These are phyloP conservation scores for Antrozous pallidus DNA, from an alignment of 2,797 vertebrate genomes.

Conservation along the genomic window DNA sequence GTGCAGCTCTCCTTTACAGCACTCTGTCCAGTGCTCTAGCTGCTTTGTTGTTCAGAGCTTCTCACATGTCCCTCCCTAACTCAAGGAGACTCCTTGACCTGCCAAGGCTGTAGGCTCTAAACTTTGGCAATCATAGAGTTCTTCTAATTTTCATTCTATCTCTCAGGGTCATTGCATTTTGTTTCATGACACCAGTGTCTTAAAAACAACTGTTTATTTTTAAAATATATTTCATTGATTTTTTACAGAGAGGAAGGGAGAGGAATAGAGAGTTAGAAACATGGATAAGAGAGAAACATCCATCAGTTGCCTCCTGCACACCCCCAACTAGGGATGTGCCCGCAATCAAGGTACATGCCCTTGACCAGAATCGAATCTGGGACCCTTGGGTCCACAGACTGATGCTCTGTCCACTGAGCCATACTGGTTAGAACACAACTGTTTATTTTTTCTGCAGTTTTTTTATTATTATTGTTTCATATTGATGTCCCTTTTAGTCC, in stretches of 20 bases:
- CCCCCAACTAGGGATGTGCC: too few relatives aligned
- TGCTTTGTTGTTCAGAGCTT: background rate
- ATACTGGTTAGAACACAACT: too few relatives aligned
- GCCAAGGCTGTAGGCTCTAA: background rate
- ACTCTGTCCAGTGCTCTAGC: background rate
- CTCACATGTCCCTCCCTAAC: background rate
- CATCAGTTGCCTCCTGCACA: too few relatives aligned
- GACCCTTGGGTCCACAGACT: too few relatives aligned
- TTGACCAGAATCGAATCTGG: too few relatives aligned
- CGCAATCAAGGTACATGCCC: too few relatives aligned
- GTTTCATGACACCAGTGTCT: background rate
- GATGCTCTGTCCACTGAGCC: too few relatives aligned
- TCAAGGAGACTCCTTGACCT: background rate
- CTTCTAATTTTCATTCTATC: background rate
- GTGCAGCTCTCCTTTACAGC: background rate
- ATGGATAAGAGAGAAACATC: too few relatives aligned
- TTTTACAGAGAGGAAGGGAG: too few relatives aligned
- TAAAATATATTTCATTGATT: too few relatives aligned
- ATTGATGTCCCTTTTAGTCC: background rate
- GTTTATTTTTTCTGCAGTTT: background rate
- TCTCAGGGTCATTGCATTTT: background rate
- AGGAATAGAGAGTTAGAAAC: too few relatives aligned
- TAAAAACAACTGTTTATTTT: background rate
- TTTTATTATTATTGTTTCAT: background rate
- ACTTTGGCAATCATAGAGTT: background rate